Percentiles rank a stretch among this genome's conserved stretches.
Conservation (phyloP, 1,140 invertebrate species). For the Drosophila saltans region DNA sequence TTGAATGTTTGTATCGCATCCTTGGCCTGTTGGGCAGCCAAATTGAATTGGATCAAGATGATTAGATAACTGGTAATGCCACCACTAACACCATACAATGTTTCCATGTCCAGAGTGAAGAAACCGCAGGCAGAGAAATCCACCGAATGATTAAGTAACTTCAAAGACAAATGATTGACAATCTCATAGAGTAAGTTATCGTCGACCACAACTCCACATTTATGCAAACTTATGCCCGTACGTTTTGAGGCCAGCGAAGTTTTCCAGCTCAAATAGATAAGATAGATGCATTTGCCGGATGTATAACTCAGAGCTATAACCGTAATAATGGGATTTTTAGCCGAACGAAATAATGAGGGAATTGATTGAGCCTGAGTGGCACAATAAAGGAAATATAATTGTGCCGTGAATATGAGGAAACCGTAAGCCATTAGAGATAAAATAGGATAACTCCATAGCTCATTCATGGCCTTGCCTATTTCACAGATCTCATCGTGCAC, state of each 20-base stretch:
- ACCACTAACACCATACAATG: conserved; percentile 79
- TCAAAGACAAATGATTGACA: conserved; percentile 81
- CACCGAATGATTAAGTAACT: conserved; percentile 79
- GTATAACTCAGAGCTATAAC: conserved; percentile 72
- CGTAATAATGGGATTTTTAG: conserved; percentile 75
- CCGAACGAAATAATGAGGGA: conserved; percentile 76
- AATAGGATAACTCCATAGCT: conserved; percentile 82
- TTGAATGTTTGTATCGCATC: conserved; percentile 70
- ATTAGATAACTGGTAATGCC: conserved; percentile 83
- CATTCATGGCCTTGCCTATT: conserved; percentile 79
- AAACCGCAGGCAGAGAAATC: conserved; percentile 82
- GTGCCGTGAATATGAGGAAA: conserved; percentile 80
- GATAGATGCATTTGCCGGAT: conserved; percentile 79
- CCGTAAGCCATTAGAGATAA: conserved; percentile 81
- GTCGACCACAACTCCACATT: conserved; percentile 78
- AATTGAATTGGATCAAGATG: conserved; percentile 82
- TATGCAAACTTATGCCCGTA: conserved; percentile 80
- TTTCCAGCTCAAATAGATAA: conserved; percentile 82
- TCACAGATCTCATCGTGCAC: conserved; percentile 82
- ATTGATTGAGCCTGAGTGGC: conserved; percentile 70
- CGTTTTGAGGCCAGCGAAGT: conserved; percentile 79
- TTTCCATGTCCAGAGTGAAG: conserved; percentile 82
- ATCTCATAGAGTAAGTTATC: conserved; percentile 81
- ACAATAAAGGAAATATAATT: conserved; percentile 82
- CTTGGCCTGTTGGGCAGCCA: conserved; percentile 81